phyloP scores from a whole-genome alignment of 1,140 invertebrate species.

The Drosophila obscura region DNA sequence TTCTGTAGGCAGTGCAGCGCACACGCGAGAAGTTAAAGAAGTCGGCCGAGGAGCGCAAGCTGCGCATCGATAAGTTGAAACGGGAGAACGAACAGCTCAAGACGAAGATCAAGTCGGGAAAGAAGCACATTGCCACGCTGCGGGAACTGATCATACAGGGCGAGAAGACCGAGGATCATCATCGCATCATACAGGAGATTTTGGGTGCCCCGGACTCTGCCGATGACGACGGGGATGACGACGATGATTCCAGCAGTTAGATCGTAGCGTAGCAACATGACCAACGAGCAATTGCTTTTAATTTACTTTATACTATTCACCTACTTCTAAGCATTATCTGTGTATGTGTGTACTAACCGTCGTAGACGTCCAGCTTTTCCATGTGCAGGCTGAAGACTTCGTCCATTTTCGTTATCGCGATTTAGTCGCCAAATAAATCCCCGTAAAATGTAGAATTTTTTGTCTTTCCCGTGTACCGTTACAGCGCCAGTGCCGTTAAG shows the following conservation, averaged over 20 bases:
- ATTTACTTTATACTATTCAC: constrained; percentile 70
- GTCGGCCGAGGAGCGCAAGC: constrained; percentile 68
- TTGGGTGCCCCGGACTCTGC: constrained; percentile 51
- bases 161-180: constrained; percentile 59
- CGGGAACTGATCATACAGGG: constrained; percentile 64
- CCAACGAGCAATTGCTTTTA: constrained; percentile 65
- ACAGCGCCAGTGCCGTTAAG: constrained; percentile 43
- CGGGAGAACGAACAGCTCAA: constrained; percentile 58
- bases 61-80: constrained; percentile 68
- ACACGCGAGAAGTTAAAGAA: constrained; percentile 77
- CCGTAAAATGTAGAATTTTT: constrained; percentile 20
- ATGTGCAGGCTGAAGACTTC: constrained; percentile 75
- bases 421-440: constrained; percentile 44
- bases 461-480: constrained; percentile 17
- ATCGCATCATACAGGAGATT: constrained; percentile 64
- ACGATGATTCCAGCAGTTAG: background rate
- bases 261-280: constrained; percentile 40
- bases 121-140: constrained; percentile 54
- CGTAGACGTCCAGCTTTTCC: constrained; percentile 74
- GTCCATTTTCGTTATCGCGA: constrained; percentile 60
- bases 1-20: constrained; percentile 72
- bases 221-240: constrained; percentile 24
- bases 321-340: constrained; percentile 53
- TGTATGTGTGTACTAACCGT: constrained; percentile 53
- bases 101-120: constrained; percentile 51